A percentile compares a stretch with the other conserved stretches of the same genome.
Evolutionary conservation across 2,797 vertebrate genomes (phyloP).

Genomic region (Tarsius wallacei): DNA sequence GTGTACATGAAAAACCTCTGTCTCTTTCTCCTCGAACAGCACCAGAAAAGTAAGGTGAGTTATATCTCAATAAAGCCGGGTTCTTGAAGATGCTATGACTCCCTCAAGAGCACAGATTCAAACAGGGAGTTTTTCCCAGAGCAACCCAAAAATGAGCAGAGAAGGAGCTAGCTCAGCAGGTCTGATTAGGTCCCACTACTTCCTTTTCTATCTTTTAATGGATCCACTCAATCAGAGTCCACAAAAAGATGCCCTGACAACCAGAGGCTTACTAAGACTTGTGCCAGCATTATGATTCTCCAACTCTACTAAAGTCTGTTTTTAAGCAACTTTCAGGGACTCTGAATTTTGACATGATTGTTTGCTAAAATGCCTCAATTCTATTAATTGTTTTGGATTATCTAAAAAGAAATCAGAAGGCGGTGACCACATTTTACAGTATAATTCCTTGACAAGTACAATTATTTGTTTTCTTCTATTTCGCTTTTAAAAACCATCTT

Average conservation of each 20-base stretch:
- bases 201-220: background rate
- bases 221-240: background rate
- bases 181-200: background rate
- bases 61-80: background rate
- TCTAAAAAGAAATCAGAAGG: background rate
- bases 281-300: background rate
- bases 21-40: background rate
- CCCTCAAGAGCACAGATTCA: background rate
- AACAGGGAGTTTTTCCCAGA: background rate
- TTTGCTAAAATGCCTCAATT: constrained; percentile 36
- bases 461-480: background rate
- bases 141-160: background rate
- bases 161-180: background rate
- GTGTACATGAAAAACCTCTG: background rate
- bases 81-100: fast-evolving
- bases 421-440: background rate
- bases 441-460: constrained; percentile 28
- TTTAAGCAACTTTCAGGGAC: background rate
- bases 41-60: background rate
- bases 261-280: background rate
- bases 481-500: background rate
- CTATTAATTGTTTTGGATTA: background rate
- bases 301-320: background rate
- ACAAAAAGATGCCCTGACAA: background rate
- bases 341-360: background rate